phyloP scores from a whole-genome alignment of 2,797 vertebrate species.

The Dermochelys coriacea region DNA sequence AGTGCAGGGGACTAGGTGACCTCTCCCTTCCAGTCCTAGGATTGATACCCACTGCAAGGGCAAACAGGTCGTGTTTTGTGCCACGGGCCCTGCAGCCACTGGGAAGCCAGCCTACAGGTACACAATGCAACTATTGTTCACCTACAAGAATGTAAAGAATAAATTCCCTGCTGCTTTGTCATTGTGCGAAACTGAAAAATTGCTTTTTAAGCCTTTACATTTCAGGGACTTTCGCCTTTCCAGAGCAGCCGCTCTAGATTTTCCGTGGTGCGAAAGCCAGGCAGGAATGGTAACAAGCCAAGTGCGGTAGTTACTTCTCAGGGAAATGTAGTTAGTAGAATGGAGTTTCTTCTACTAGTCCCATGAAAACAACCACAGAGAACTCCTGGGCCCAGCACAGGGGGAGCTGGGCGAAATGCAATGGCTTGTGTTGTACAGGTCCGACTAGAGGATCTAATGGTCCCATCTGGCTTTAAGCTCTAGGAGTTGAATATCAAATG shows the following conservation, averaged over 20 bases:
- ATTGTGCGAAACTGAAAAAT: not conserved
- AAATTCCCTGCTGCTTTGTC: not conserved
- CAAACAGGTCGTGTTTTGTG: not conserved
- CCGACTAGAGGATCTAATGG: not conserved
- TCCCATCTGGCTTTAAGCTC: not conserved
- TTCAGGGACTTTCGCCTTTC: not conserved
- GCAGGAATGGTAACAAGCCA: not conserved
- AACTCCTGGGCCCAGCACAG: not conserved
- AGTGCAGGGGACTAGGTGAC: no score
- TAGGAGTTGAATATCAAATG: not conserved
- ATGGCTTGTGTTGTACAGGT: not conserved
- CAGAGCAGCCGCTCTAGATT: not conserved
- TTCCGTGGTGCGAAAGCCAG: not conserved
- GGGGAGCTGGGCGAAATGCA: not conserved
- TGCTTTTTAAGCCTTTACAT: not conserved
- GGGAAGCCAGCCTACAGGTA: no score
- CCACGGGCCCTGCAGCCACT: not conserved
- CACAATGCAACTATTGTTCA: no score
- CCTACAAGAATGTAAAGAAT: not conserved
- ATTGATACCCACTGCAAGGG: no score
- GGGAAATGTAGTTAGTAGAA: not conserved
- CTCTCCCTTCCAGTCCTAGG: no score
- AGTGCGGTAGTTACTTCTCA: not conserved
- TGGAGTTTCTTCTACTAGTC: not conserved
- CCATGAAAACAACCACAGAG: not conserved